Evolutionary conservation across 1,140 invertebrate species (phyloP), one percentile per base, ranked within the genome.

Genomic region (Drosophila rufa): DNA sequence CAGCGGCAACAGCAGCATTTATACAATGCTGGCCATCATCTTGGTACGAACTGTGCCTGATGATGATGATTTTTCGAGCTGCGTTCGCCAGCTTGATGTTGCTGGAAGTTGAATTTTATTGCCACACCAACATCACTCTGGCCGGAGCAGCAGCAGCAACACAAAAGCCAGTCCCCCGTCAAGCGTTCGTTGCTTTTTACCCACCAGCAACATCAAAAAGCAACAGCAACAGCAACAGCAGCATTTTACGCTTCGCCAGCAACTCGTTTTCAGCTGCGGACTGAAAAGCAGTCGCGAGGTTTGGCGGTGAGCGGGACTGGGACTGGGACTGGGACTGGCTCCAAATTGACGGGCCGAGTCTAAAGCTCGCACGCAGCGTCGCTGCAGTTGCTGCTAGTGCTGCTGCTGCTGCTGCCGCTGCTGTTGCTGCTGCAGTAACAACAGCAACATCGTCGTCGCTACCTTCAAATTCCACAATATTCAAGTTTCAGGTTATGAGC

Each of bases 401-500:
- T 68, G 76, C 40, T 60, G 45, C 38, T 73, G 66, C 40, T 25
- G 79, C 66, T 8, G 43, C 9, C 0, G 64, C 48, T 12, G 64
- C 45, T 58, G 48, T 36, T 69, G 64, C 47, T 22, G 79, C 68
- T 56, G 74, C 50, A 47, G 43, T 47, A 45, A 62, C 73, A 47
- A 40, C 38, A 66, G 36, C 61, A 61, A 57, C 50, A 59, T 65
- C 59, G 58, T 64, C 80, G 69, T 75, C 58, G 82, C 85, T 90
- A 90, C 85, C 85, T 90, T 90, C 85, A 90, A 90, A 90, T 90
- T 90, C 85, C 85, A 90, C 85, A 90, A 90, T 90, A 84, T 90
- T 90, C 85, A 90, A 90, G 85, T 90, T 90, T 90, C 85, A 90
- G 81, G 85, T 90, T 90, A 90, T 90, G 85, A 90, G 85, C 85